Base-by-base conservation (phyloP, 2,797 vertebrate genomes). In the Megaceryle alcyon region DNA sequence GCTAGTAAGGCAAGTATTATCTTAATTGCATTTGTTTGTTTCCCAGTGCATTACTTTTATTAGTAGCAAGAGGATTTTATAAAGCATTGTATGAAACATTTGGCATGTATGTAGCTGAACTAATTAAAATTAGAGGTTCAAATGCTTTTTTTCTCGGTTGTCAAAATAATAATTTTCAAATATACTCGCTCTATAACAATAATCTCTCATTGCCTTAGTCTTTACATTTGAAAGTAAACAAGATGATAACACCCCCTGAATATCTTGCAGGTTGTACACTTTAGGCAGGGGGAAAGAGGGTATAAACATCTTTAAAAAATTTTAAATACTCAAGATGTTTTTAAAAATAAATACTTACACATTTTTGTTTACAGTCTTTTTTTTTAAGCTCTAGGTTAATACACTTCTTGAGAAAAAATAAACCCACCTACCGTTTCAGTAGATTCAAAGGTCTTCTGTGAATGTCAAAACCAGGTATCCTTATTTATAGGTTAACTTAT, bases 401-500 rank as follows among this genome's bases (percentile, higher is more conserved):
- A 17, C 25, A n/a, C 23, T 51, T 95, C 48, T 41, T 92, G 31
- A 66, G 51, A 91, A 95, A 89, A 71, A 89, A 70, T 35, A 35
- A 84, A 33, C 48, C 69, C 89, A 97, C 98, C 60, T 98, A 98
- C 98, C 97, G 77, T 97, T 95, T 76, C 31, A 94, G 94, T 72
- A 92, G 96, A 92, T 92, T 89, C 73, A 75, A 86, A 94, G 83
- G 60, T 92, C 72, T 89, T 95, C 96, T 96, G 82, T 95, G 90
- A 44, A 61, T 96, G 92, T 94, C 82, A 87, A 97, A 71, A 51
- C 41, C 83, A 97, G 79, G 63, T 96, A 51, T 87, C 76, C 81
- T 88, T 94, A 95, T 49, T 78, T 95, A 16, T 82, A 56, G 69
- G 53, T 95, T 95, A 95, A 88, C 54, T 86, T 96, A 60, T 87